These are phyloP conservation scores for Doris montereyensis DNA, from an alignment of 2,888 invertebrate genomes.

Conservation along the genomic window DNA sequence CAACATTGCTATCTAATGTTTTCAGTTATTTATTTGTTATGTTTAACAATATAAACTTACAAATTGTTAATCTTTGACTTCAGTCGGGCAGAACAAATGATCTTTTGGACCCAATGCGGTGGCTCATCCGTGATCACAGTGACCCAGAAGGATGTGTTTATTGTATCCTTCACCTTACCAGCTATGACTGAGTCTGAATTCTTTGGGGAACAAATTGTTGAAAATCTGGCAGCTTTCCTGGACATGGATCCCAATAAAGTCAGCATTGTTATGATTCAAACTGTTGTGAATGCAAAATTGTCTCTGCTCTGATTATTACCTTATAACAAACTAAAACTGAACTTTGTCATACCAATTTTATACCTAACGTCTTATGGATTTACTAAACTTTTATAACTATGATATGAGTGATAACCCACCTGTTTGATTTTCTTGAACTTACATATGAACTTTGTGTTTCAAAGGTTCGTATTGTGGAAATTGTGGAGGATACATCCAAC, in stretches of 20 bases:
- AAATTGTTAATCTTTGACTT: too few relatives aligned
- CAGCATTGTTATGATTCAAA: neutral
- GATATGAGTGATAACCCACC: neutral
- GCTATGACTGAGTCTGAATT: constrained; percentile 63
- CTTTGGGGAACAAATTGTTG: constrained; percentile 60
- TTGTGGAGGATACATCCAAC: constrained; percentile 49
- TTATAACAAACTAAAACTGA: too few relatives aligned
- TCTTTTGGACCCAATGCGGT: constrained; percentile 58
- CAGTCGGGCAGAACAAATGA: constrained; percentile 37
- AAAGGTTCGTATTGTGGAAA: constrained; percentile 56
- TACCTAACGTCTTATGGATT: too few relatives aligned
- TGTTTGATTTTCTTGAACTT: too few relatives aligned
- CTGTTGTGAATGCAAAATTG: too few relatives aligned
- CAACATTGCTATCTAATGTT: too few relatives aligned
- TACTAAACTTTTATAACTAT: neutral
- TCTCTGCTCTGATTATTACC: too few relatives aligned
- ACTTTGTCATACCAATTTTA: too few relatives aligned
- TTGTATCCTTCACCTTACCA: constrained; percentile 52
- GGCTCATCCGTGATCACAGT: constrained; percentile 50
- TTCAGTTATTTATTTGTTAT: too few relatives aligned
- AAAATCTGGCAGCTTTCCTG: constrained; percentile 62
- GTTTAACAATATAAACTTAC: too few relatives aligned
- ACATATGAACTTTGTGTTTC: too few relatives aligned
- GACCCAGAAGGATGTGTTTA: constrained; percentile 47
- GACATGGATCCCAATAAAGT: constrained; percentile 54